phyloP scores from a whole-genome alignment of 1,140 invertebrate genomes.

The Ceratosolen fusciceps region DNA sequence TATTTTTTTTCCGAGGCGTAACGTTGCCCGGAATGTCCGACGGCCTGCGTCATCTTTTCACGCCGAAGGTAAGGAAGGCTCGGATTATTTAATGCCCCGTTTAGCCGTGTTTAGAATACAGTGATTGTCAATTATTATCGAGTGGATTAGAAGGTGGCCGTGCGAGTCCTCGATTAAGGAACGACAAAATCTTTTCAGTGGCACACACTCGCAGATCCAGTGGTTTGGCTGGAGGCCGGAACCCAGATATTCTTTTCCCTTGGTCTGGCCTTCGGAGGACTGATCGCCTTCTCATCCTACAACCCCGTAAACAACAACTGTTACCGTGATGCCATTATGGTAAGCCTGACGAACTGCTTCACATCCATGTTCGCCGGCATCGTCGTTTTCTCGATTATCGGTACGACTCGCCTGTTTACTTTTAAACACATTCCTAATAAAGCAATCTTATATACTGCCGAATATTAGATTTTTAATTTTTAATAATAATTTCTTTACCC shows the following conservation, averaged over 20 bases:
- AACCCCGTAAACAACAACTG: constrained; percentile 97
- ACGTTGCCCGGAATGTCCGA: constrained; percentile 92
- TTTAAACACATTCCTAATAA: no score
- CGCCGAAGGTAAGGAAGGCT: constrained; percentile 81
- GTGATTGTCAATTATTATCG: no score
- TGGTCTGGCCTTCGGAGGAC: constrained; percentile 93
- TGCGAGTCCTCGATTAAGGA: no score
- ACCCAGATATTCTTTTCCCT: constrained; percentile 98
- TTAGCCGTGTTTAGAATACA: no score
- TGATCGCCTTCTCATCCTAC: constrained; percentile 96
- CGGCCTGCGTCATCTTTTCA: constrained; percentile 91
- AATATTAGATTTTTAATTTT: no score
- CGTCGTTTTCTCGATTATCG: constrained; percentile 97
- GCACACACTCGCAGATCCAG: constrained; percentile 80
- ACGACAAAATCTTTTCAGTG: constrained; percentile 74
- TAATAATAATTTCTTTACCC: no score
- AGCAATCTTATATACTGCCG: no score
- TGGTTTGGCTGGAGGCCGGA: constrained; percentile 96
- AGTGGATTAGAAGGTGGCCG: no score
- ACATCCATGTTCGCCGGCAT: constrained; percentile 99
- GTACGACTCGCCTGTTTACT: no score
- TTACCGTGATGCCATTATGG: constrained; percentile 93
- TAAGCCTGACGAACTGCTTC: constrained; percentile 94
- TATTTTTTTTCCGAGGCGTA: constrained; percentile 95
- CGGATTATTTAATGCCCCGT: no score